A percentile compares a stretch with the other conserved stretches of the same genome.
These are phyloP conservation scores for Aphaenogaster ashmeadi DNA, from an alignment of 1,140 invertebrate species.

Conservation along the genomic window DNA sequence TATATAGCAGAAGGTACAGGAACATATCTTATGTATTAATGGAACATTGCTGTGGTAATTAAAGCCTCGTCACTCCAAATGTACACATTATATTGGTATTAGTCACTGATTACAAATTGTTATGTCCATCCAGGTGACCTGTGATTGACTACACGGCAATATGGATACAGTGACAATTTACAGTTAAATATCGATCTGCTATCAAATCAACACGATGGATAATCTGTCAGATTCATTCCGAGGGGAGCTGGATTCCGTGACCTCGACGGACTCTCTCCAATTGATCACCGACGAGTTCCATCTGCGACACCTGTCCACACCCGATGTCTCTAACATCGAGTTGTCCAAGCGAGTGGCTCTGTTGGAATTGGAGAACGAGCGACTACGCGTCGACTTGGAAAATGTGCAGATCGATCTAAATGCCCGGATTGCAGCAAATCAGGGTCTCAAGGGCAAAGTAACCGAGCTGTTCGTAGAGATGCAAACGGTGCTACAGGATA, in stretches of 20 bases:
- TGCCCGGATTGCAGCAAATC: slow-evolving; percentile 80
- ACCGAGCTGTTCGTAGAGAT: slow-evolving; percentile 78
- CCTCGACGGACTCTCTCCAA: slow-evolving; percentile 78
- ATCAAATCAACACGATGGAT: slow-evolving; percentile 72
- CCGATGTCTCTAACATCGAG: slow-evolving; percentile 75
- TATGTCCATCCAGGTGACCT: background rate
- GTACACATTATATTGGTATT: background rate
- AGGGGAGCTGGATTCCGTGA: slow-evolving; percentile 76
- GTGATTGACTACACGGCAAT: background rate
- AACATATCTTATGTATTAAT: background rate
- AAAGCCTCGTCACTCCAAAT: background rate
- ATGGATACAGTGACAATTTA: background rate
- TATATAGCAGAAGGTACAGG: background rate
- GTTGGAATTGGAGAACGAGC: slow-evolving; percentile 79
- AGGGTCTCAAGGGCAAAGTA: slow-evolving; percentile 80
- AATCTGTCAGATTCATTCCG: slow-evolving; percentile 77
- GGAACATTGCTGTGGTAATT: background rate
- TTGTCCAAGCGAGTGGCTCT: slow-evolving; percentile 74
- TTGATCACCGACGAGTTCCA: slow-evolving; percentile 76
- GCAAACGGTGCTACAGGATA: slow-evolving; percentile 75
- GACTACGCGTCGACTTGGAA: slow-evolving; percentile 77
- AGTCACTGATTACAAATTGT: background rate
- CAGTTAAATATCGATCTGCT: background rate
- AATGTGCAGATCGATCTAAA: slow-evolving; percentile 77
- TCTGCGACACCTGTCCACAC: slow-evolving; percentile 72